phyloP scores from a whole-genome alignment of 2,797 vertebrate genomes.

The Chelonia mydas region DNA sequence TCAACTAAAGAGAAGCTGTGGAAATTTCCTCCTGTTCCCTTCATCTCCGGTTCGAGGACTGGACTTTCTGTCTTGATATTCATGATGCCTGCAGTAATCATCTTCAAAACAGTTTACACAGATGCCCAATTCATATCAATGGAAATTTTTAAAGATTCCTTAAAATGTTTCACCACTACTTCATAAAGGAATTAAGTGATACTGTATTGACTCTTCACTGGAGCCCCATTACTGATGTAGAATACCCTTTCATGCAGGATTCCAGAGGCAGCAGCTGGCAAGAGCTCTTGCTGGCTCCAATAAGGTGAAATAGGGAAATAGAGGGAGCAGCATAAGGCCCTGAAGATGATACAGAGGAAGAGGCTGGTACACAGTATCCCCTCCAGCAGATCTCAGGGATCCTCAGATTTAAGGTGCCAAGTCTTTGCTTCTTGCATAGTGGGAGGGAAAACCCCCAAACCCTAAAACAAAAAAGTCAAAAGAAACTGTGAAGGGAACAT shows the following conservation, averaged over 20 bases:
- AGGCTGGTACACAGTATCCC: rapidly evolving
- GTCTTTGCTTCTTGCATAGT: neutral
- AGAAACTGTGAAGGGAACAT: neutral
- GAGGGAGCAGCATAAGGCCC: neutral
- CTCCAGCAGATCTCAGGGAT: neutral
- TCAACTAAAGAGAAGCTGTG: neutral
- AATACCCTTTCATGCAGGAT: neutral
- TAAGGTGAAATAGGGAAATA: neutral
- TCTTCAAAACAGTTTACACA: neutral
- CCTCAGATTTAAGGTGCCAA: neutral
- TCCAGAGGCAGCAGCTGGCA: neutral
- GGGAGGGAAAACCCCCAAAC: neutral
- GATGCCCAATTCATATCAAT: neutral
- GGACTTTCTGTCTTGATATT: neutral
- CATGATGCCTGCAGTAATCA: neutral
- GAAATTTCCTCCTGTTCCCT: neutral
- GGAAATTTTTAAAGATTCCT: neutral
- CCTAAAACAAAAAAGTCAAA: neutral
- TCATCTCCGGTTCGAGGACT: slow-evolving; percentile 14
- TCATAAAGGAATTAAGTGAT: neutral
- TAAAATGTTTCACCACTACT: neutral
- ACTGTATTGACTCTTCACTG: neutral
- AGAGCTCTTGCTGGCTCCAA: neutral
- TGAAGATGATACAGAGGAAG: neutral
- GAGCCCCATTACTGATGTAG: neutral